phyloP scores from a whole-genome alignment of 2,113 vertebrate genomes.

The Phodopus roborovskii region DNA sequence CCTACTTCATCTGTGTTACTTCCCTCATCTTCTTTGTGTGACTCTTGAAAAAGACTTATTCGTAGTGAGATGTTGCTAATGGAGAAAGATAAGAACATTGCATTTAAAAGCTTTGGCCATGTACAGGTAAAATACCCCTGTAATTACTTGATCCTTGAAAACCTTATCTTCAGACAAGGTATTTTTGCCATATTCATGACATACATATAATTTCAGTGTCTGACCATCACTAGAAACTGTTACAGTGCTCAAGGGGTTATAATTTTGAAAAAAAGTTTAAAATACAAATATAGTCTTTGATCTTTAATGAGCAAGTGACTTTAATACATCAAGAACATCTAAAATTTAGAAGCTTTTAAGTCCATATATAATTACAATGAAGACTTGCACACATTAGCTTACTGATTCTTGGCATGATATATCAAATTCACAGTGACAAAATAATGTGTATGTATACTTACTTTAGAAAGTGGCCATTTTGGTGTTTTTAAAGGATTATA shows the following conservation, averaged over 20 bases:
- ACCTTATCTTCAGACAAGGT: not conserved
- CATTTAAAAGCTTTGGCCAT: not conserved
- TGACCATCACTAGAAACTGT: not conserved
- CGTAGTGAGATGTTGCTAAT: not conserved
- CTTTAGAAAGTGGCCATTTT: not conserved
- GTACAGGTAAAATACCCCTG: not conserved
- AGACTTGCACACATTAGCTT: not conserved
- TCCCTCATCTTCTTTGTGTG: not conserved
- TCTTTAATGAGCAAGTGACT: constrained; percentile 10
- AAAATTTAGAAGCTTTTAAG: constrained; percentile 27
- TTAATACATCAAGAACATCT: not conserved
- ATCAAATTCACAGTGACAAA: not conserved
- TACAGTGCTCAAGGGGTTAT: not conserved
- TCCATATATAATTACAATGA: not conserved
- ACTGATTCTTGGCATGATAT: not conserved
- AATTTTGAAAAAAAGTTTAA: not conserved
- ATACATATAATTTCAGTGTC: not conserved
- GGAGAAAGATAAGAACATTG: not conserved
- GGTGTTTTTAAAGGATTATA: not conserved
- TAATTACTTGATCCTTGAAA: not conserved
- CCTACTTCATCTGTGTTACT: not conserved
- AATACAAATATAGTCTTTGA: constrained; percentile 36
- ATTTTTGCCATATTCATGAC: not conserved
- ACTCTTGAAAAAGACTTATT: not conserved
- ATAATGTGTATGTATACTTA: not conserved